Percentiles rank a stretch among this genome's conserved stretches.
Conservation (phyloP, 2,888 invertebrate genomes). For the Drosophila subquinaria region DNA sequence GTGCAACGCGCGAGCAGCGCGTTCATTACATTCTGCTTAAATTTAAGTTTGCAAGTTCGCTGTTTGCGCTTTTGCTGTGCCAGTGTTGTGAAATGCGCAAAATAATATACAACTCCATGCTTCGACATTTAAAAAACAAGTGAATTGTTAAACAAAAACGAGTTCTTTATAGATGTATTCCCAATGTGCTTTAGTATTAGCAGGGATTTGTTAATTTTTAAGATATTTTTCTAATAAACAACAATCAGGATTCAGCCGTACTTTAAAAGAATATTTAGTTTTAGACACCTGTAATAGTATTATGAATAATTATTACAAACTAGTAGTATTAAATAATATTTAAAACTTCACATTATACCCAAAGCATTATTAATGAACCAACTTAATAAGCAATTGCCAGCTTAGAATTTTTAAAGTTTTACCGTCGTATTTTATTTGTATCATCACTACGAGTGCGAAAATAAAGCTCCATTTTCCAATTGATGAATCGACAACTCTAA, state of each 20-base stretch:
- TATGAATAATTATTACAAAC: no score
- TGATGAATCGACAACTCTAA: conserved; percentile 26
- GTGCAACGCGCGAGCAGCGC: conserved; percentile 35
- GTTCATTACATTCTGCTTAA: conserved; percentile 36
- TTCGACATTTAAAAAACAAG: not conserved
- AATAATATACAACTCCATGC: not conserved
- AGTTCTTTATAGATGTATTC: not conserved
- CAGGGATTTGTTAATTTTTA: not conserved
- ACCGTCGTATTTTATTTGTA: not conserved
- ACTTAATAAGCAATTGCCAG: not conserved
- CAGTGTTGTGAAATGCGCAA: conserved; percentile 49
- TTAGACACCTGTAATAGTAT: no score
- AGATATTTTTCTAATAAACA: no score
- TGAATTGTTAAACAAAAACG: not conserved
- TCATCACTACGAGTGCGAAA: not conserved
- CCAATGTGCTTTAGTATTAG: not conserved
- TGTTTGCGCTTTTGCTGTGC: conserved; percentile 7
- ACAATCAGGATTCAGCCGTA: not conserved
- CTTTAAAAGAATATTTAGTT: no score
- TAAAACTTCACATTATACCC: no score
- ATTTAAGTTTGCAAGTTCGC: conserved; percentile 26
- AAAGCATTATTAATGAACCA: not conserved
- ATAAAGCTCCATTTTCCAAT: not conserved
- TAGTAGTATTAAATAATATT: no score
- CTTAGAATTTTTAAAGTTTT: not conserved